phyloP scores from a whole-genome alignment of 2,113 vertebrate genomes.

The Pelvicachromis taeniatus region DNA sequence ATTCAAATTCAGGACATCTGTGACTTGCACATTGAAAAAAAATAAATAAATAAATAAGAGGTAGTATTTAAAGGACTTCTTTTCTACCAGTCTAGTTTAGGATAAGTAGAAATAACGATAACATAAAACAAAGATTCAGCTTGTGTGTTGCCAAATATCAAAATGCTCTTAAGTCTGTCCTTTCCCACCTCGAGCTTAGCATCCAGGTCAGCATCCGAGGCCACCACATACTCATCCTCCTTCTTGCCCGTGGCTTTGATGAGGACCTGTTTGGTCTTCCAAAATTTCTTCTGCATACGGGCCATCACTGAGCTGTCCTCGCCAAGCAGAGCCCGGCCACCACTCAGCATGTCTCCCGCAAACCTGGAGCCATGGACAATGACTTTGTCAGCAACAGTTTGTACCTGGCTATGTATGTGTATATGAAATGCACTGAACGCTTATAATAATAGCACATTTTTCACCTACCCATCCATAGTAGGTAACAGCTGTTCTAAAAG shows the following conservation, averaged over 20 bases:
- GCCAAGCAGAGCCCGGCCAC: constrained; percentile 60
- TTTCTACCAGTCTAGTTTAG: neutral
- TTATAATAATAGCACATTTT: neutral
- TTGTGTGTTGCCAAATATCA: neutral
- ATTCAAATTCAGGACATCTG: too few relatives aligned
- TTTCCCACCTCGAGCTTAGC: constrained; percentile 77
- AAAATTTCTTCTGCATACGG: constrained; percentile 84
- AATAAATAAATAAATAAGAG: neutral
- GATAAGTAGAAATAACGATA: too few relatives aligned
- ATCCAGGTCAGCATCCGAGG: constrained; percentile 80
- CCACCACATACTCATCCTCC: constrained; percentile 80
- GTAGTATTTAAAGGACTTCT: too few relatives aligned
- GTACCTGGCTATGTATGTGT: neutral
- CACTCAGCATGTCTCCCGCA: constrained; percentile 70
- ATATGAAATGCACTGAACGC: neutral
- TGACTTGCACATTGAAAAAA: neutral
- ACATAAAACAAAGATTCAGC: neutral
- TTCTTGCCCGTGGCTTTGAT: constrained; percentile 87
- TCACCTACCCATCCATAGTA: constrained; percentile 61
- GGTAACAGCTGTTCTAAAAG: neutral
- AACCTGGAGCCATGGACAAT: constrained; percentile 42
- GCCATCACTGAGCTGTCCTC: constrained; percentile 77
- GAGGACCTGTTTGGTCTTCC: constrained; percentile 82
- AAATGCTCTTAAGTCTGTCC: neutral
- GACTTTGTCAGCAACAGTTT: neutral